phyloP scores from a whole-genome alignment of 2,113 vertebrate genomes.

The Passer domesticus region DNA sequence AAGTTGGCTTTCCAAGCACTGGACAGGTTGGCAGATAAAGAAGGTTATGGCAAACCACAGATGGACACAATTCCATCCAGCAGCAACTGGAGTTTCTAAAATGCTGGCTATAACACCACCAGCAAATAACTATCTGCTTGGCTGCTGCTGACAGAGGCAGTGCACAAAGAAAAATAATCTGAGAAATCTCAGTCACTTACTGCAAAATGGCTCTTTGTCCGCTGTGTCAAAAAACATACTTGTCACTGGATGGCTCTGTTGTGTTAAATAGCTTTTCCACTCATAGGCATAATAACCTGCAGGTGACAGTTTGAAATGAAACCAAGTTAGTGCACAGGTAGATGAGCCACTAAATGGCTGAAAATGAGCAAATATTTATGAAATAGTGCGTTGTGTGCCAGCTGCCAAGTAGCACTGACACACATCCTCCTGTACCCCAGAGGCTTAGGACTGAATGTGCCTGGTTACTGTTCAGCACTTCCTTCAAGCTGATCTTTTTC shows the following conservation, averaged over 20 bases:
- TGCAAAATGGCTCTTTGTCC: constrained; percentile 81
- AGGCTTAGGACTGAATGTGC: neutral
- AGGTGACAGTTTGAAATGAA: neutral
- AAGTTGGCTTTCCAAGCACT: neutral
- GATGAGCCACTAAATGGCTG: neutral
- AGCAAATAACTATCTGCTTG: neutral
- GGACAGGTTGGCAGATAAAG: neutral
- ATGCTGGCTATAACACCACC: neutral
- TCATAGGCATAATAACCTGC: constrained; percentile 84
- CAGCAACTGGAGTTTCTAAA: neutral
- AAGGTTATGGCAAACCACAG: neutral
- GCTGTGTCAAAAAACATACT: constrained; percentile 89
- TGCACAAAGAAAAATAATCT: neutral
- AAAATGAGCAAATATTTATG: neutral
- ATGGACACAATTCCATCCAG: neutral
- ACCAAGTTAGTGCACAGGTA: neutral
- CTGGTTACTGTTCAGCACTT: neutral
- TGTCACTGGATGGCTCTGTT: constrained; percentile 72
- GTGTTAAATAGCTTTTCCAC: constrained; percentile 82
- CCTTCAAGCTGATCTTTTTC: neutral
- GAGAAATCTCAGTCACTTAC: constrained; percentile 75
- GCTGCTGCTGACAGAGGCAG: neutral
- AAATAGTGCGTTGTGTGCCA: neutral
- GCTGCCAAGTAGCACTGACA: neutral
- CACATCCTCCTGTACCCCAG: neutral